Conservation (phyloP, 2,888 invertebrate genomes). For the Tipula helvola region DNA sequence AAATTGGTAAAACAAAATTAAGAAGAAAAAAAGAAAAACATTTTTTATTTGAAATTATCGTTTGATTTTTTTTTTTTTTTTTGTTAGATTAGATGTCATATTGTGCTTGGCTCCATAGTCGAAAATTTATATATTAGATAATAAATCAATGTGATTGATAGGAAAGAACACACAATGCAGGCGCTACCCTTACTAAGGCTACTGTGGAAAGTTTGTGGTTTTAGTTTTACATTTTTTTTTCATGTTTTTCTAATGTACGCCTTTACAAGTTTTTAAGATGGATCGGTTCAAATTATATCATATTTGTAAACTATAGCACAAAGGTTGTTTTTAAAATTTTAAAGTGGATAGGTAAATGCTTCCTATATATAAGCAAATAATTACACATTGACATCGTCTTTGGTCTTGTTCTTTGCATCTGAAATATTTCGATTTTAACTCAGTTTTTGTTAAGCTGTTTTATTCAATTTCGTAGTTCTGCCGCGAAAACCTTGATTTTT, state of each 20-base stretch:
- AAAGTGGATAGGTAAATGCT: not conserved
- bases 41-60: not conserved
- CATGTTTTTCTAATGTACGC: not conserved
- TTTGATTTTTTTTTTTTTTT: not conserved
- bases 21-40: not conserved
- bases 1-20: not conserved
- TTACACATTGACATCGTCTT: too few relatives aligned
- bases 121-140: not conserved
- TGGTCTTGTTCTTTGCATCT: too few relatives aligned
- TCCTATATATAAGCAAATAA: too few relatives aligned
- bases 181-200: not conserved
- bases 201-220: not conserved
- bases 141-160: not conserved
- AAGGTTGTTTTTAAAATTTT: not conserved
- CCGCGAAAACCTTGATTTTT: too few relatives aligned
- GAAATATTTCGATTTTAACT: too few relatives aligned
- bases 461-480: too few relatives aligned
- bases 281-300: not conserved
- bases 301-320: not conserved
- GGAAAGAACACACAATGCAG: not conserved
- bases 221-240: not conserved
- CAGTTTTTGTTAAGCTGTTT: too few relatives aligned
- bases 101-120: not conserved
- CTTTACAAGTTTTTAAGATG: not conserved
- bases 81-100: not conserved